Evolutionary conservation across 2,888 invertebrate species (phyloP), one percentile per base, ranked within the genome.

Genomic region (Chalcis sispes): DNA sequence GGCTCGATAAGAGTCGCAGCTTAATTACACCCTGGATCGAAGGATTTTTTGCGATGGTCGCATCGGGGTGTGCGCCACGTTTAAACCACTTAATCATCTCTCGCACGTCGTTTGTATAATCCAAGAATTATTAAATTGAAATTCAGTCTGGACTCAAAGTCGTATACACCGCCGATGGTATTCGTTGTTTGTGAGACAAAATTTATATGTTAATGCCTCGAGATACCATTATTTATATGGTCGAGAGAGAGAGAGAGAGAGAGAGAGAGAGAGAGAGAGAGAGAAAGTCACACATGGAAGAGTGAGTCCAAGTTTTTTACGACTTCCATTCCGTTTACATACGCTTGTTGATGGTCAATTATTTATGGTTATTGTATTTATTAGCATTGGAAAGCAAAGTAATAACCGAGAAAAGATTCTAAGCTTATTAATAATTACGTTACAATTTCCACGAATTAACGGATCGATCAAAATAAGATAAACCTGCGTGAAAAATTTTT

Each of bases 61-160:
- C n/a, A 32, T 25, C 25, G 32, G 15, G n/a, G 42, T 46, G 25
- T 46, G 4, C 27, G 23, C 54, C 42, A n/a, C 42, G 15, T 65
- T 15, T 29, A 56, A 29, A 46, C 46, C 27, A 42, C 5, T 67
- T 40, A 56, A 67, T 56, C 15, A 56, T 27, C 8, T 40, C 36
- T 20, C 18, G 27, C 50, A 8, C 27, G n/a, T 15, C n/a, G n/a
- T 8, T 25, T 15, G 18, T 10, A 27, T 2, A 25, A 27, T 27
- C 1, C 4, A 20, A 40, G 29, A 42, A 61, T 61, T 61, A 18
- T 52, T 42, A 61, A 61, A 71, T 71, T 54, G 40, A 40, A 54
- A 42, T 61, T 27, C 29, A 62, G 42, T n/a, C n/a, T n/a, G n/a
- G n/a, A n/a, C n/a, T n/a, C n/a, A n/a, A n/a, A n/a, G n/a, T n/a